A percentile compares a stretch with the other conserved stretches of the same genome.
phyloP scores from a whole-genome alignment of 2,797 vertebrate species.

The Tadarida brasiliensis region DNA sequence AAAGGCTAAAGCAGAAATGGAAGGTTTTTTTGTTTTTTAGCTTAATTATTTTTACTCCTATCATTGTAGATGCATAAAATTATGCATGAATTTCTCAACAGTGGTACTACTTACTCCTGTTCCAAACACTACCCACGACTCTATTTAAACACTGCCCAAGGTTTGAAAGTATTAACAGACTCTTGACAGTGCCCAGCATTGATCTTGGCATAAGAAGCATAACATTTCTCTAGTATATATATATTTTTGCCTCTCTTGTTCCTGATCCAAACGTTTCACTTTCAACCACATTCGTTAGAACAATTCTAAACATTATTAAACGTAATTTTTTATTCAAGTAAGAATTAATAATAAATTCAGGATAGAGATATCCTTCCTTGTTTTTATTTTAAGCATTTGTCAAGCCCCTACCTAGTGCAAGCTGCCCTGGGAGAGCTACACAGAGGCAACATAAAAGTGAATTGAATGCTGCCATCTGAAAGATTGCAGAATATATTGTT shows the following conservation, averaged over 20 bases:
- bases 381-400: neutral
- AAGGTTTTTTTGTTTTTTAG: neutral
- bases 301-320: neutral
- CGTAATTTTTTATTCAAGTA: neutral
- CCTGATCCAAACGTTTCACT: neutral
- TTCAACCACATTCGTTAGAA: neutral
- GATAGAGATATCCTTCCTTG: neutral
- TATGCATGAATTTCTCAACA: neutral
- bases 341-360: neutral
- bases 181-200: neutral
- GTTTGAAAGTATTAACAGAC: neutral
- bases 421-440: neutral
- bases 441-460: neutral
- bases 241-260: neutral
- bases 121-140: neutral
- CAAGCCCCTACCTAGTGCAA: neutral
- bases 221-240: neutral
- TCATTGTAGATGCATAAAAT: neutral
- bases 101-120: neutral
- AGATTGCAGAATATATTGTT: neutral
- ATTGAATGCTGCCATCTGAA: neutral
- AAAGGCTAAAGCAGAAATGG: neutral
- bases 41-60: neutral
- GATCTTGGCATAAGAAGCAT: neutral
- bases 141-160: neutral